Evolutionary conservation across 2,888 invertebrate genomes (phyloP).

Genomic region (Philhelius pedissequus): DNA sequence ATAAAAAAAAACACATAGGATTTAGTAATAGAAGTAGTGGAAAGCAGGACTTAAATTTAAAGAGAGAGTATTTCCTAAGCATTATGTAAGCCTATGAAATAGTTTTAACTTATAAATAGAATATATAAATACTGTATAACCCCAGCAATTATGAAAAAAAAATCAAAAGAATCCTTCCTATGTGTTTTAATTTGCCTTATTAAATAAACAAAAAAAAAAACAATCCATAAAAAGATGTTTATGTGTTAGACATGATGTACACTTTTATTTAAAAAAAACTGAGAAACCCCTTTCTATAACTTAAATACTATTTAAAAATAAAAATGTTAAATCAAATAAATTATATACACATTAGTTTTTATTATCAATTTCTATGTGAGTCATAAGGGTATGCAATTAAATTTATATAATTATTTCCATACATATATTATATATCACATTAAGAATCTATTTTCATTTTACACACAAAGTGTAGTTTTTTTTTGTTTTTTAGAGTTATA

Average conservation of each 20-base stretch:
- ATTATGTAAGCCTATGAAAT: conserved; percentile 56
- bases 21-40: conserved; percentile 27
- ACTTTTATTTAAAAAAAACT: conserved; percentile 49
- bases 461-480: too few species aligned
- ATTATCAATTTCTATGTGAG: not conserved
- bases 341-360: not conserved
- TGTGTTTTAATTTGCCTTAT: conserved; percentile 67
- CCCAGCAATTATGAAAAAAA: conserved; percentile 52
- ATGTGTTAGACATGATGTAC: conserved; percentile 64
- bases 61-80: conserved; percentile 58
- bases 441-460: too few species aligned
- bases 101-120: conserved; percentile 59
- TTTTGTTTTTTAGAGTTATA: too few species aligned
- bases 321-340: conserved; percentile 53
- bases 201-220: not conserved
- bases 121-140: conserved; percentile 46
- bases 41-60: conserved; percentile 49
- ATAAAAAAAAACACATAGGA: conserved; percentile 53
- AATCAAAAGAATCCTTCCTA: conserved; percentile 29
- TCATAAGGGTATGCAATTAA: too few species aligned
- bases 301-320: conserved; percentile 58
- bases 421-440: too few species aligned
- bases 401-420: too few species aligned
- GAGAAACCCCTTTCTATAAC: conserved; percentile 15
- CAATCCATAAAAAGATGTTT: conserved; percentile 28